Evolutionary conservation across 2,888 invertebrate genomes (phyloP).

Genomic region (Melinaea marsaeus): DNA sequence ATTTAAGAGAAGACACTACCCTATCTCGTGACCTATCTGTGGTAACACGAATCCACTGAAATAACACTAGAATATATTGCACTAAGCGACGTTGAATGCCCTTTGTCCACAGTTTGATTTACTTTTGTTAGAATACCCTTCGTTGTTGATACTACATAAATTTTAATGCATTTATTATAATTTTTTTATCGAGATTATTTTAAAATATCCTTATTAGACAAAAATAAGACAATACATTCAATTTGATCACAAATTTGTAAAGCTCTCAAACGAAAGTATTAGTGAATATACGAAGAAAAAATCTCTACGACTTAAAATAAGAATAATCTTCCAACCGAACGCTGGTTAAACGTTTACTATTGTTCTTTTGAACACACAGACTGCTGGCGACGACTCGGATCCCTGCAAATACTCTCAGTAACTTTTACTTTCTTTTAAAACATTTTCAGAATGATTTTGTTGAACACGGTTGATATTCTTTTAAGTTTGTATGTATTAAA

Average conservation of each 20-base stretch:
- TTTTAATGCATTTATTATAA: too few relatives aligned
- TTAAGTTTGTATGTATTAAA: not conserved
- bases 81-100: slow-evolving; percentile 17
- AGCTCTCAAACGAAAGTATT: not conserved
- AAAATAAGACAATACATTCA: too few relatives aligned
- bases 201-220: too few relatives aligned
- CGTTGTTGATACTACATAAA: too few relatives aligned
- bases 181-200: too few relatives aligned
- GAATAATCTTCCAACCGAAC: slow-evolving; percentile 33
- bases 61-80: slow-evolving; percentile 24
- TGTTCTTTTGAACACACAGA: slow-evolving; percentile 57
- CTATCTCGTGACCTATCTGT: slow-evolving; percentile 43
- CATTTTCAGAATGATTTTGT: slow-evolving; percentile 8
- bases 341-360: slow-evolving; percentile 53
- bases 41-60: slow-evolving; percentile 27
- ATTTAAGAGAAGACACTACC: slow-evolving; percentile 56
- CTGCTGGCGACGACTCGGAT: slow-evolving; percentile 51
- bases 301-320: not conserved
- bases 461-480: slow-evolving; percentile 4
- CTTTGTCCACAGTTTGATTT: not conserved
- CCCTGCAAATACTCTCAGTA: slow-evolving; percentile 52
- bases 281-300: slow-evolving; percentile 1
- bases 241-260: too few relatives aligned
- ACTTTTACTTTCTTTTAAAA: slow-evolving; percentile 15
- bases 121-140: too few relatives aligned